These are phyloP conservation scores for Drosophila pallidifrons DNA, from an alignment of 1,140 invertebrate genomes.

Conservation along the genomic window DNA sequence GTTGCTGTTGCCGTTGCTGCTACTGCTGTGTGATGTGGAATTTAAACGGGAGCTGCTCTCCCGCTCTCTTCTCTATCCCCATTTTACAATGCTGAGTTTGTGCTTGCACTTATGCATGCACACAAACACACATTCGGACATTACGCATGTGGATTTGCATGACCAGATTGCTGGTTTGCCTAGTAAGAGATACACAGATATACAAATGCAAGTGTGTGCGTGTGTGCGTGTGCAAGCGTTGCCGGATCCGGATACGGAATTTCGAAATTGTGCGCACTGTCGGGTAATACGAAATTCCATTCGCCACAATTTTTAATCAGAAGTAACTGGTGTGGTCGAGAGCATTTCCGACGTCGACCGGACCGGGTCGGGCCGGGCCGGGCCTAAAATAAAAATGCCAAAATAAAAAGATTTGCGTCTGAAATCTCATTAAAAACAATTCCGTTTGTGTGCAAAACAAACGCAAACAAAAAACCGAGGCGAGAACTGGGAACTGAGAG, in stretches of 20 bases:
- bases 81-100: slow-evolving; percentile 11
- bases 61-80: not conserved
- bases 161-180: slow-evolving; percentile 34
- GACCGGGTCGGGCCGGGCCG: too few species aligned
- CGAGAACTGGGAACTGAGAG: slow-evolving; percentile 7
- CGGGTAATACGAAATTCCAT: slow-evolving; percentile 61
- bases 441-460: slow-evolving; percentile 61
- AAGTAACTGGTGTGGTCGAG: slow-evolving; percentile 67
- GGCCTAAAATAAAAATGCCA: slow-evolving; percentile 66
- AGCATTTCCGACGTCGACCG: slow-evolving; percentile 51
- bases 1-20: slow-evolving; percentile 22
- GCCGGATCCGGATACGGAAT: slow-evolving; percentile 59
- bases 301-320: slow-evolving; percentile 69
- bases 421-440: slow-evolving; percentile 72
- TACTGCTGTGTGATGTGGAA: slow-evolving; percentile 15
- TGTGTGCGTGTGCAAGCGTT: not conserved
- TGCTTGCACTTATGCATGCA: slow-evolving; percentile 39
- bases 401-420: slow-evolving; percentile 66
- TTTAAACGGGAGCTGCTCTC: slow-evolving; percentile 14
- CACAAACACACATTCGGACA: slow-evolving; percentile 19
- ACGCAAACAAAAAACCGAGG: slow-evolving; percentile 45
- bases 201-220: not conserved
- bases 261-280: slow-evolving; percentile 58
- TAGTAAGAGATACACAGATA: slow-evolving; percentile 19
- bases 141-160: slow-evolving; percentile 50